Evolutionary conservation across 2,888 invertebrate genomes (phyloP).

Genomic region (Sthenelais limicola): DNA sequence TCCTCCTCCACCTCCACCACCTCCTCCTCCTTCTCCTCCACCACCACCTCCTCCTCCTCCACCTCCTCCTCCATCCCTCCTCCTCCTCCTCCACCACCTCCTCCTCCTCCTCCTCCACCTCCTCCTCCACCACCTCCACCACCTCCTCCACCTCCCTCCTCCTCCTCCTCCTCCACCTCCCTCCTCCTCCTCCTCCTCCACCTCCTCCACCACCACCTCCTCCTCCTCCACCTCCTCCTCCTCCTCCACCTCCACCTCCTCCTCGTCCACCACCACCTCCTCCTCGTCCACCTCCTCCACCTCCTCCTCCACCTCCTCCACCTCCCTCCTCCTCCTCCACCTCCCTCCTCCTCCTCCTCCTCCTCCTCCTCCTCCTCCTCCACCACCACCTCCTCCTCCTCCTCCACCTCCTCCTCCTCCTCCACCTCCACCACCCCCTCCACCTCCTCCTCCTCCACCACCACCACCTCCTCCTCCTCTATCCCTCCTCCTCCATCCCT

Average conservation of each 20-base stretch:
- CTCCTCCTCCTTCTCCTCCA: too few relatives aligned
- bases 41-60: conserved; percentile 36
- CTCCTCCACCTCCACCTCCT: neutral
- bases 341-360: neutral
- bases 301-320: neutral
- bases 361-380: conserved; percentile 15
- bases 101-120: conserved; percentile 72
- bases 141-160: neutral
- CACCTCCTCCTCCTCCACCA: too few relatives aligned
- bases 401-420: neutral
- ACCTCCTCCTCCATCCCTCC: too few relatives aligned
- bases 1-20: neutral
- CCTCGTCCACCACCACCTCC: neutral
- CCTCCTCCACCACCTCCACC: conserved; percentile 6
- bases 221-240: neutral
- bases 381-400: neutral
- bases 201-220: neutral
- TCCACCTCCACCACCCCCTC: too few relatives aligned
- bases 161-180: neutral
- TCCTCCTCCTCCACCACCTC: conserved; percentile 23
- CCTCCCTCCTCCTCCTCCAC: neutral
- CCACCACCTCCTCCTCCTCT: too few relatives aligned
- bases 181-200: neutral
- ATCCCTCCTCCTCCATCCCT: too few relatives aligned
- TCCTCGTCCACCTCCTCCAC: conserved; percentile 1